Base-by-base conservation (phyloP, 1,140 invertebrate species). In the Trichogramma pretiosum region DNA sequence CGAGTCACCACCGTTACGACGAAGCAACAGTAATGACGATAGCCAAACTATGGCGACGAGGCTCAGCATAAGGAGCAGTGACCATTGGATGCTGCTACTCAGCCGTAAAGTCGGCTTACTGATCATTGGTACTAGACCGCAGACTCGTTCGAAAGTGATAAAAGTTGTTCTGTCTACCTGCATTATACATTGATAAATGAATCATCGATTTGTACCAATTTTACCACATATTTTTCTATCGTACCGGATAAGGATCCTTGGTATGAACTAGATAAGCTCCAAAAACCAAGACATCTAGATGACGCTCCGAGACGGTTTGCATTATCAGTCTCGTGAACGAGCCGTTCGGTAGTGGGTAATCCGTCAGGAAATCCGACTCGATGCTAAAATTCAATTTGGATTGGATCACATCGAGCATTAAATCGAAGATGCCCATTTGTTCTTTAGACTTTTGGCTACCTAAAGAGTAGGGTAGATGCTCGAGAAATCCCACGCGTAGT, bases 131-230 rank as follows among this genome's bases (percentile, higher is more conserved):
- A 35, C 46, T 13, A 41, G 8, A 0, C 37, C 30, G 10, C 46
- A 48, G 17, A 11, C 18, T 7, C 26, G 2, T n/a, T 48, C 46
- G 2, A 41, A 3, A 4, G 11, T 18, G 5, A 35, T 1, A 14
- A 18, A 48, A 2, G 36, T 18, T 9, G 46, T 48, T n/a, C 46
- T 18, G 37, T 48, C 46, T 14, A 48, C 21, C 38, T 48, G 17
- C 16, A 17, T n/a, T n/a, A n/a, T n/a, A n/a, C n/a, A n/a, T n/a
- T n/a, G n/a, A n/a, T n/a, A n/a, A n/a, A n/a, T n/a, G n/a, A n/a
- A n/a, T n/a, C n/a, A n/a, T n/a, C n/a, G n/a, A n/a, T n/a, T n/a
- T n/a, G n/a, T n/a, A n/a, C n/a, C n/a, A n/a, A n/a, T n/a, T n/a
- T n/a, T n/a, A n/a, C n/a, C n/a, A n/a, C n/a, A n/a, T n/a, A n/a